Evolutionary conservation across 2,888 invertebrate species (phyloP), one percentile per base, ranked within the genome.

Genomic region (Adineta ricciae): DNA sequence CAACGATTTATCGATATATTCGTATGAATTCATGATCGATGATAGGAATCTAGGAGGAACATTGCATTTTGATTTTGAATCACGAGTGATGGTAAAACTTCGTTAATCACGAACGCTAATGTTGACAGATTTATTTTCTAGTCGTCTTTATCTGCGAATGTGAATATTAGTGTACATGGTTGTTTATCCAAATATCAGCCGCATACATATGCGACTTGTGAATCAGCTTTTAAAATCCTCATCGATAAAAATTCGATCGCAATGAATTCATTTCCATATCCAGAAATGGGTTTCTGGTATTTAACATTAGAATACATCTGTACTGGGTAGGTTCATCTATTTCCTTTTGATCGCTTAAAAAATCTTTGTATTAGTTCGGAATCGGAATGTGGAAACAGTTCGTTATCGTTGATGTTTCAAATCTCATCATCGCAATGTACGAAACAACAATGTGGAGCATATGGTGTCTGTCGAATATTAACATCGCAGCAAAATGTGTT

Each of bases 341-440:
- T 56, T 56, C 9, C 11, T 52, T 11, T 52, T n/a, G n/a, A n/a
- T 52, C 9, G 4, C 16, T 64, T 2, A 27, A 32, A 8, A 3
- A 14, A 27, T 16, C 3, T 64, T 32, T 9, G 27, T 56, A 16
- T 19, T 64, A 64, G 64, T 36, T 36, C 32, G 19, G 7, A 2
- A 16, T 16, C 32, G 27, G 64, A 64, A 64, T 64, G 64, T 32
- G 0, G 1, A 14, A 64, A 64, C 32, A 19, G 32, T 64, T 32
- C 64, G 19, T 4, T 64, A 32, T 32, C 64, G 5, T 14, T 64
- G 5, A 64, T 64, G 16, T 64, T 83, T 83, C 85, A 85, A 72
- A 85, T 85, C 24, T 83, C 83, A 52, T 83, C 83, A 27, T 83
- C 83, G 27, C 85, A 85, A 83, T 85, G 85, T 52, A 36, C 85